Evolutionary conservation across 2,113 vertebrate genomes (phyloP).

Genomic region (Neogobius melanostomus): DNA sequence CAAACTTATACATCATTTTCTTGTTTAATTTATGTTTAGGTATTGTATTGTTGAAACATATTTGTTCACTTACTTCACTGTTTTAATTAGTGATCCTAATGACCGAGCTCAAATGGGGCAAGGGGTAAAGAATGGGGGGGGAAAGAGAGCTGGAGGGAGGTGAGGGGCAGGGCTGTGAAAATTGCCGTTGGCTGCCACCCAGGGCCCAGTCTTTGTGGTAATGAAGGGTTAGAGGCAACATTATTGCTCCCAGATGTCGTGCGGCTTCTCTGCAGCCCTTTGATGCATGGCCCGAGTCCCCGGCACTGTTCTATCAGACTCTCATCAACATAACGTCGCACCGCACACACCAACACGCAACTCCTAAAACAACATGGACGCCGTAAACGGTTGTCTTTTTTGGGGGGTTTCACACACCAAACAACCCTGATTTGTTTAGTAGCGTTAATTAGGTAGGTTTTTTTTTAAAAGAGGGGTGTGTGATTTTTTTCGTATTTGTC

Average conservation of each 20-base stretch:
- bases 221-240: constrained; percentile 79
- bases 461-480: constrained; percentile 9
- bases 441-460: constrained; percentile 56
- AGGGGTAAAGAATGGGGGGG: constrained; percentile 63
- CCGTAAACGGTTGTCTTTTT: constrained; percentile 52
- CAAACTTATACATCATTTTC: no score
- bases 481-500: constrained; percentile 5
- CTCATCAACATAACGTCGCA: constrained; percentile 46
- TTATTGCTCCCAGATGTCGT: constrained; percentile 85
- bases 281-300: constrained; percentile 78
- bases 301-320: constrained; percentile 71
- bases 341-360: constrained; percentile 25
- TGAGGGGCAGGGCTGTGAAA: constrained; percentile 74
- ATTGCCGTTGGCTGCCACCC: constrained; percentile 78
- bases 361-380: constrained; percentile 61
- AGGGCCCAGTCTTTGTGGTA: constrained; percentile 80
- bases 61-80: neutral
- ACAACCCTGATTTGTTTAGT: constrained; percentile 46
- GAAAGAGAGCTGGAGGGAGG: constrained; percentile 63
- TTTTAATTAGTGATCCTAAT: constrained; percentile 28
- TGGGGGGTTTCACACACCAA: constrained; percentile 37
- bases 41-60: no score
- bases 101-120: constrained; percentile 49
- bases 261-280: constrained; percentile 72
- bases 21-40: no score